phyloP scores from a whole-genome alignment of 2,797 vertebrate species.

The Tauraco hartlaubi region DNA sequence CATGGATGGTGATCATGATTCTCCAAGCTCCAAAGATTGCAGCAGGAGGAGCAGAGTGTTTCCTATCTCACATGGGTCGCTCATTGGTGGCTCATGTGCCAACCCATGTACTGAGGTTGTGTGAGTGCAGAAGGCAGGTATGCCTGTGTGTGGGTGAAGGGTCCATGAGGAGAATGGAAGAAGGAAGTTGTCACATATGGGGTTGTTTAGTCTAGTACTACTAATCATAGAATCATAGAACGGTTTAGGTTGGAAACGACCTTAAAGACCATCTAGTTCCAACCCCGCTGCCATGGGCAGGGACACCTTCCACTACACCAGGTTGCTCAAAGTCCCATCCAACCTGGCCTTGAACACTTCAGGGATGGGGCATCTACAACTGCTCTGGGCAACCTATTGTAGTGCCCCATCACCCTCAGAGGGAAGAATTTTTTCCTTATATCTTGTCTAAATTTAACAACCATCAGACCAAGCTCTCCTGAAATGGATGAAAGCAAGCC shows the following conservation, averaged over 20 bases:
- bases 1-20: rapidly evolving
- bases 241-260: too few species aligned
- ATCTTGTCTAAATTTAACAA: not conserved
- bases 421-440: too few species aligned
- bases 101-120: rapidly evolving
- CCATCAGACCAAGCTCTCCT: not conserved
- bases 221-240: too few species aligned
- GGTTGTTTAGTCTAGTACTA: not conserved
- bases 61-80: not conserved
- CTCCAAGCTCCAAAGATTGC: not conserved
- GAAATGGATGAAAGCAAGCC: not conserved
- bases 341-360: too few species aligned
- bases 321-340: too few species aligned
- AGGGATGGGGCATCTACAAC: too few species aligned
- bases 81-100: rapidly evolving
- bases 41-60: not conserved
- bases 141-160: not conserved
- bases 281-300: too few species aligned
- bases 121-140: not conserved
- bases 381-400: too few species aligned
- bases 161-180: not conserved
- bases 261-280: too few species aligned
- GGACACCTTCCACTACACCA: too few species aligned
- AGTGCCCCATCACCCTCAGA: too few species aligned
- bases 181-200: not conserved